phyloP scores from a whole-genome alignment of 2,797 vertebrate species.

The Alosa sapidissima region DNA sequence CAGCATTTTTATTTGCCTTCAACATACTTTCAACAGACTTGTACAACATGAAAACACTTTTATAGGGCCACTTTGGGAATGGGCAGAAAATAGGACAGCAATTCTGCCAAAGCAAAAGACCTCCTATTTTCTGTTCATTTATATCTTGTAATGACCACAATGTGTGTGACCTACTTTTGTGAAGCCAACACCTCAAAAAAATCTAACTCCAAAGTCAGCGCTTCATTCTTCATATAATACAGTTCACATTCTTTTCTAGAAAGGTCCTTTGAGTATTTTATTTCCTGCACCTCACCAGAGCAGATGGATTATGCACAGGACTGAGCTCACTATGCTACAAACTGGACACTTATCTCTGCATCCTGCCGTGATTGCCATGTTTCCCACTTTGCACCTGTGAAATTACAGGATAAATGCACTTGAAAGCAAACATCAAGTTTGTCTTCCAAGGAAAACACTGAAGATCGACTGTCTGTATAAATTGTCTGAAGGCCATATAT shows the following conservation, averaged over 20 bases:
- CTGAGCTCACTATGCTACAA: neutral
- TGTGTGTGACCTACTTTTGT: conserved; percentile 15
- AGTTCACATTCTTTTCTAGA: conserved; percentile 9
- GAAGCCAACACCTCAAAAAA: conserved; percentile 3
- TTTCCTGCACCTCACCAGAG: conserved; percentile 15
- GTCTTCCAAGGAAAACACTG: too few species aligned
- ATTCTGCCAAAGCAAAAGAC: neutral
- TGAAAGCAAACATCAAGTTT: neutral
- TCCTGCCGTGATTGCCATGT: neutral
- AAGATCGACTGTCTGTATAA: too few species aligned
- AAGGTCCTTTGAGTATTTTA: conserved; percentile 18
- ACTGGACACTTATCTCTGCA: neutral
- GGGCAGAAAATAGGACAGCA: neutral
- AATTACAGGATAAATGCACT: neutral
- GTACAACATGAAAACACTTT: neutral
- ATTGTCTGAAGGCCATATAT: too few species aligned
- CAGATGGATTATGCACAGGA: neutral
- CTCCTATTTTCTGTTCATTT: conserved; percentile 1
- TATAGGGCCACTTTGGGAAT: neutral
- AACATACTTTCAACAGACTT: neutral
- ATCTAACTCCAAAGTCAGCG: neutral
- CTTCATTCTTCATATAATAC: neutral
- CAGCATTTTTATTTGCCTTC: neutral
- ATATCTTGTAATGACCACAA: neutral
- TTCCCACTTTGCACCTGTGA: neutral